These are phyloP conservation scores for Batillaria attramentaria DNA, from an alignment of 1,140 invertebrate genomes.

Conservation along the genomic window DNA sequence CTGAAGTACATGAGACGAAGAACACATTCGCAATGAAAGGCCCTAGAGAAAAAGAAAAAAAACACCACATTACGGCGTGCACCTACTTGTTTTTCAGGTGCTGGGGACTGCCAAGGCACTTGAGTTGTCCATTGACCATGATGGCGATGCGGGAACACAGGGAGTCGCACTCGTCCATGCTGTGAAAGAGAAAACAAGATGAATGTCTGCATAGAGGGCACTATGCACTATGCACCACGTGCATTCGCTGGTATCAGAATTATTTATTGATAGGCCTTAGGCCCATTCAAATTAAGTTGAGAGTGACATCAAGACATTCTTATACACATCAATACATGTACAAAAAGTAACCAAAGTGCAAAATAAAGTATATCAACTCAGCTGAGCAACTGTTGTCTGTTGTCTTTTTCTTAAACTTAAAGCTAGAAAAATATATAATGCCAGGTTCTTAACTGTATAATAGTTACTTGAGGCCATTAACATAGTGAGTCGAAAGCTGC, in stretches of 20 bases:
- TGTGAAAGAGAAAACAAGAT: slow-evolving; percentile 45
- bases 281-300: neutral
- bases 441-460: no score
- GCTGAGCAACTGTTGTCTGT: no score
- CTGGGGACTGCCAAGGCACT: slow-evolving; percentile 73
- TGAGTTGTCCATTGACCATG: slow-evolving; percentile 74
- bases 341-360: no score
- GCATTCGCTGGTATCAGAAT: no score
- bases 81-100: slow-evolving; percentile 72
- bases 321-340: no score
- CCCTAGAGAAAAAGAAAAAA: neutral
- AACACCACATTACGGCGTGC: neutral
- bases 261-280: neutral
- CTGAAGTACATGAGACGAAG: neutral
- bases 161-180: slow-evolving; percentile 74
- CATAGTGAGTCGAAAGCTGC: no score
- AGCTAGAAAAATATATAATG: no score
- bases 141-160: slow-evolving; percentile 73
- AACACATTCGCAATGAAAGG: neutral
- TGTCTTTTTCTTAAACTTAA: no score
- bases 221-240: no score
- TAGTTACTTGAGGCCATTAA: no score
- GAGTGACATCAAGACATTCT: no score
- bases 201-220: neutral
- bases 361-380: no score